phyloP scores from a whole-genome alignment of 2,113 vertebrate genomes.

The Leucopsar rothschildi region DNA sequence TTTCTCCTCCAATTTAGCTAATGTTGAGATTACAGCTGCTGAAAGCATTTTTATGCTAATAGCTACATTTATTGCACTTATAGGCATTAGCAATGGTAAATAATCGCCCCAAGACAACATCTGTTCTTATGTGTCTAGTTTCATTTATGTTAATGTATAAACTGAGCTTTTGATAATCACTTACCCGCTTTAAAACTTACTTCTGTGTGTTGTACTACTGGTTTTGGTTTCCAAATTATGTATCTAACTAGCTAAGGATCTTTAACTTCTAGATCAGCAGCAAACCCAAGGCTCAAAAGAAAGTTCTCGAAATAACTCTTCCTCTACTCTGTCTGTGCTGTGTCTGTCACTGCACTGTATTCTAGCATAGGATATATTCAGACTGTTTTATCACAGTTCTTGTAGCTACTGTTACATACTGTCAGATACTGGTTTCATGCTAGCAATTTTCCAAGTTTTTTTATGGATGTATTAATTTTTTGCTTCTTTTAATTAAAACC shows the following conservation, averaged over 20 bases:
- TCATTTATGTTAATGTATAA: conserved; percentile 1
- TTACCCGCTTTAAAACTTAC: background rate
- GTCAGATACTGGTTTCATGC: background rate
- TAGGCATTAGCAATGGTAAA: conserved; percentile 1
- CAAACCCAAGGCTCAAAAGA: background rate
- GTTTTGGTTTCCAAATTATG: background rate
- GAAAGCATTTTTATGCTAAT: conserved; percentile 25
- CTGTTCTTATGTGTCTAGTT: conserved; percentile 12
- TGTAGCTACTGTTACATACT: background rate
- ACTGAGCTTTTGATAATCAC: background rate
- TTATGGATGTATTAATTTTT: background rate
- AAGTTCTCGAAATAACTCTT: background rate
- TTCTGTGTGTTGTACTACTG: background rate
- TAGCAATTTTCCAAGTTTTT: background rate
- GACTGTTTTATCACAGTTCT: background rate
- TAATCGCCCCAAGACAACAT: background rate
- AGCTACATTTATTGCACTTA: conserved; percentile 2
- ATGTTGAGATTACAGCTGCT: background rate
- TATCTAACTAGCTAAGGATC: background rate
- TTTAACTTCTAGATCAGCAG: background rate
- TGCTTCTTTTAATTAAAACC: background rate
- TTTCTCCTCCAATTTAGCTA: background rate
- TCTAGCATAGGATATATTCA: background rate
- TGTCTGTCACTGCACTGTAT: background rate
- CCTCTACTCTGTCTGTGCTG: background rate